Conservation (phyloP, 2,113 vertebrate genomes). For the Empidonax traillii region DNA sequence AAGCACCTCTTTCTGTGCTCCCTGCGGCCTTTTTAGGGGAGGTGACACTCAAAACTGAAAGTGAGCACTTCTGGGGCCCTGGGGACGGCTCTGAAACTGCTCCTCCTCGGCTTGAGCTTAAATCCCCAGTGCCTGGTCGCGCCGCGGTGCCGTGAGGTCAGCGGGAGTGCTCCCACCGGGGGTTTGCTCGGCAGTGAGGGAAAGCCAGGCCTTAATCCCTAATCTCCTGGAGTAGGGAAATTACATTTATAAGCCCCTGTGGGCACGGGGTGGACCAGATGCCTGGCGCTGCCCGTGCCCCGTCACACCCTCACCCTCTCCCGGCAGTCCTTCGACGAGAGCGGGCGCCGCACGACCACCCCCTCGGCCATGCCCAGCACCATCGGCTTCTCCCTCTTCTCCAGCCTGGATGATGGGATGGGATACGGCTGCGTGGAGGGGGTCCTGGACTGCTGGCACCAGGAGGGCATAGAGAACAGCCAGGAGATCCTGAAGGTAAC, state of each 20-base stretch:
- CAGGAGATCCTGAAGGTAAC: conserved; percentile 90
- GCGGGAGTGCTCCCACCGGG: fast-evolving
- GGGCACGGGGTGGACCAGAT: neutral
- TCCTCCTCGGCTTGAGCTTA: fast-evolving
- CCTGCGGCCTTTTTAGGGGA: neutral
- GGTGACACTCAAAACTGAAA: neutral
- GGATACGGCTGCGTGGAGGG: conserved; percentile 84
- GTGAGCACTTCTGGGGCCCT: fast-evolving
- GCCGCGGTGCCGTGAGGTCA: neutral
- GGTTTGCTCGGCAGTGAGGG: neutral
- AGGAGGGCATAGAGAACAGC: conserved; percentile 91
- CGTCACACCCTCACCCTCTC: neutral
- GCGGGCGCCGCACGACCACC: conserved; percentile 81
- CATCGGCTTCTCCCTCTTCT: conserved; percentile 86
- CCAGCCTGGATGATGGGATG: conserved; percentile 88
- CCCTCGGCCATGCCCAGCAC: conserved; percentile 79
- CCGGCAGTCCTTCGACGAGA: conserved; percentile 89
- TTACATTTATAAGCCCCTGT: neutral
- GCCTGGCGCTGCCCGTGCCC: neutral
- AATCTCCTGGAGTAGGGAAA: neutral
- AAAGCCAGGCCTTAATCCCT: neutral
- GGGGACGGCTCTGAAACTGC: neutral
- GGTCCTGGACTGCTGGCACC: conserved; percentile 89
- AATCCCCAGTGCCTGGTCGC: fast-evolving
- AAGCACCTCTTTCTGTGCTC: fast-evolving